Evolutionary conservation across 2,797 vertebrate genomes (phyloP), one percentile per base, ranked within the genome.

Genomic region (Sebastes vulpes): DNA sequence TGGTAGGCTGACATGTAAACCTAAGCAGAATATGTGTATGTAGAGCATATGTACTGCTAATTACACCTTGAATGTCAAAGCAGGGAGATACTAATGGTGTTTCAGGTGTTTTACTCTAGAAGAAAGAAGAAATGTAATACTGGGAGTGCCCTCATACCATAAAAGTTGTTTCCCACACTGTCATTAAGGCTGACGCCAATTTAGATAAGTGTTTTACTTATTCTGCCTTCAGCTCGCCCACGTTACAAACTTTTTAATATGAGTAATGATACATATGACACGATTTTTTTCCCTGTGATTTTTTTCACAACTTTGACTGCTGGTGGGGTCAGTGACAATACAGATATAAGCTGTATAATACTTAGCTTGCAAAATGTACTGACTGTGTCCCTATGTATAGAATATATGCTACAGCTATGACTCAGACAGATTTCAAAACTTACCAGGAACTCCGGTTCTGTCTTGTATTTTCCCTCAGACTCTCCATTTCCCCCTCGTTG

Each of bases 91-190:
- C 6, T 38, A 25, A 11, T 21, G 11, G 42, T 23, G 10, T 35
- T 52, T 38, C 28, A 53, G n/a, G 25, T 52, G 60, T 31, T 58
- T 67, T 23, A 28, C 9, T n/a, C 1, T 12, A 63, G 6, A 54
- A 54, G 5, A 56, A n/a, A 32, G 3, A 10, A 4, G 1, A 28
- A 32, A 29, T 3, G 18, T 9, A 42, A 52, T 31, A 5, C 3
- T 42, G 64, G 28, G 28, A 64, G 53, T 65, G 4, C 2, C 9
- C 12, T 56, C 4, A 28, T 6, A 46, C n/a, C 10, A 48, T 32
- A 72, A 14, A 25, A 21, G 38, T 58, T 42, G 5, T 59, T 83
- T 53, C 9, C 46, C 28, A 32, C n/a, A 61, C 53, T 74, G 42
- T 60, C 29, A 65, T 71, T 35, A 58, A 3, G 23, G 7, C n/a